Evolutionary conservation across 1,140 invertebrate genomes (phyloP), one percentile per base, ranked within the genome.

Genomic region (Hyphantria cunea): DNA sequence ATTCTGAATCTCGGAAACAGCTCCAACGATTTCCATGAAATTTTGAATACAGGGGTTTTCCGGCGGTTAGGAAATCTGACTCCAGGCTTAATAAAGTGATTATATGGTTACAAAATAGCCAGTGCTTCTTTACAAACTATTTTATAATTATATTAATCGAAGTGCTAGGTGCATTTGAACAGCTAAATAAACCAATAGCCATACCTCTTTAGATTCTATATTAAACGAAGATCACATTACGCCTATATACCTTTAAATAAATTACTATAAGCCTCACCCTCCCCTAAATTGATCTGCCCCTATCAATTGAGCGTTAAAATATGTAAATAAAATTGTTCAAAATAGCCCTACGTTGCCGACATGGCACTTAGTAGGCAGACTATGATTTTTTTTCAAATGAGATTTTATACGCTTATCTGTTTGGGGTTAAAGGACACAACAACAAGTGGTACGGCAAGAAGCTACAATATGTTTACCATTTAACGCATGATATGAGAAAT

Each of bases 301-400:
- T 83, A 80, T 84, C 80, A 83, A 88, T 84, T 80, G 79, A 81
- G 76, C 76, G 78, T 83, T 84, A 83, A 84, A 84, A 83, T 84
- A 82, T 81, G 83, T 77, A 84, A 86, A 86, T 86, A 88, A 84
- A 78, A 75, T 78, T 79, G 67, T 66, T 80, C 64, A 79, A 84
- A 88, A 84, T 81, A 78, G 66, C 76, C 69, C 60, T 47, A 61
- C 66, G 68, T 60, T 60, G 51, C 61, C 70, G 66, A 66, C 64
- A 56, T 76, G 72, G 41, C 69, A 53, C 56, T 34, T 6, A 41
- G 47, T 72, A 72, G 59, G 72, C 67, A 71, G 39, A 66, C 74
- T 64, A 77, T 45, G 47, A 48, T 60, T 72, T 53, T 39, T 44
- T 44, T 37, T 12, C 10, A 0, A 11, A 12, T 47, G 51, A 42